These are phyloP conservation scores for Caradrina kadenii DNA, from an alignment of 2,888 invertebrate genomes.

Conservation along the genomic window DNA sequence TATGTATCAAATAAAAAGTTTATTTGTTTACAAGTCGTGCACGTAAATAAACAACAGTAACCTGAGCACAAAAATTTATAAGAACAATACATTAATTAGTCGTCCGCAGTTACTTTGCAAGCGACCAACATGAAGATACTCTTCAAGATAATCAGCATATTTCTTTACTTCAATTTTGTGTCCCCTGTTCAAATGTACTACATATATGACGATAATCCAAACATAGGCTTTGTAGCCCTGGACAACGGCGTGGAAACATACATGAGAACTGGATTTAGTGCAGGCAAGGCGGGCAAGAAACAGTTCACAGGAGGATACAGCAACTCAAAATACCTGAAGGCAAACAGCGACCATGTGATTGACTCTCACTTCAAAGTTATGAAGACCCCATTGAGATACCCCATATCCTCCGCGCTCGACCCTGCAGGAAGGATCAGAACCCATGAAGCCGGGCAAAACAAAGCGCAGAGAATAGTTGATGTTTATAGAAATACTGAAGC, in stretches of 20 bases:
- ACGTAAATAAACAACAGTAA: conserved; percentile 65
- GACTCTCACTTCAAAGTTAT: conserved; percentile 74
- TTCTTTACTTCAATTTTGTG: conserved; percentile 67
- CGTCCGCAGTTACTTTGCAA: conserved; percentile 61
- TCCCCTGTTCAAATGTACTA: conserved; percentile 69
- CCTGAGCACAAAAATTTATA: conserved; percentile 68
- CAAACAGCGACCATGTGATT: conserved; percentile 68
- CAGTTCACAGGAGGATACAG: conserved; percentile 64
- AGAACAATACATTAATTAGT: conserved; percentile 60
- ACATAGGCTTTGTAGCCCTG: conserved; percentile 68
- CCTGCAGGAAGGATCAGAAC: background rate
- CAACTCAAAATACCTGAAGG: conserved; percentile 62
- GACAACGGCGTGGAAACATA: conserved; percentile 61
- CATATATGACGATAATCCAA: conserved; percentile 72
- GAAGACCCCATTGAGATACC: conserved; percentile 57
- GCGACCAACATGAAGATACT: conserved; percentile 72
- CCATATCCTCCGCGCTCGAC: conserved; percentile 28
- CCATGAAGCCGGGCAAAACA: conserved; percentile 16
- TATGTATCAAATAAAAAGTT: conserved; percentile 57
- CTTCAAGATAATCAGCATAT: conserved; percentile 60
- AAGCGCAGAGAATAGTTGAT: conserved; percentile 32
- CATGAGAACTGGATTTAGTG: conserved; percentile 58
- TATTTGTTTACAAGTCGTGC: conserved; percentile 69
- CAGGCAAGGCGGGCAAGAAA: conserved; percentile 60
- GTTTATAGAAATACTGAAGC: conserved; percentile 46